These are phyloP conservation scores for Empis stercorea DNA, from an alignment of 2,888 invertebrate species.

Conservation along the genomic window DNA sequence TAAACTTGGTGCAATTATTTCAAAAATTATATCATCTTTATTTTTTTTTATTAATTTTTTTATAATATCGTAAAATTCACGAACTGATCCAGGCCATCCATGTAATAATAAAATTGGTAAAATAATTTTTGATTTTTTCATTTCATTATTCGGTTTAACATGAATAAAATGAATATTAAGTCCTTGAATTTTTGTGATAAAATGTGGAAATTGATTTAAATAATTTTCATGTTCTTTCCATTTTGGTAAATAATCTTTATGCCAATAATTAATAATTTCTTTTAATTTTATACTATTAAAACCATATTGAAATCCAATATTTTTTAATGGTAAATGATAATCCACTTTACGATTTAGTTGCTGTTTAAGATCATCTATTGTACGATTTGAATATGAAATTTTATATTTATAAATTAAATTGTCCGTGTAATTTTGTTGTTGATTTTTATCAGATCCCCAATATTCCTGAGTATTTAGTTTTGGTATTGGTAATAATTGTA, in stretches of 20 bases:
- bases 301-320: conserved; percentile 64
- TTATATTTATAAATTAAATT: conserved; percentile 4
- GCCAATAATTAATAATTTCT: conserved; percentile 65
- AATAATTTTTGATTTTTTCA: conserved; percentile 36
- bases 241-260: conserved; percentile 50
- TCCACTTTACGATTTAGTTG: conserved; percentile 44
- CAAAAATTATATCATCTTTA: conserved; percentile 48
- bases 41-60: conserved; percentile 46
- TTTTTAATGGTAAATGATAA: conserved; percentile 48
- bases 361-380: conserved; percentile 45
- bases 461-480: conserved; percentile 25
- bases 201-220: conserved; percentile 66
- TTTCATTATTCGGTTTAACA: conserved; percentile 36
- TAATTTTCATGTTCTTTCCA: conserved; percentile 53
- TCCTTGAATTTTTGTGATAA: conserved; percentile 58
- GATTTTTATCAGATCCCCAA: conserved; percentile 32
- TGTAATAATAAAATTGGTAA: conserved; percentile 61
- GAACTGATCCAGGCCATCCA: conserved; percentile 76
- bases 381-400: conserved; percentile 20
- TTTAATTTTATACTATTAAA: conserved; percentile 57
- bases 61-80: conserved; percentile 66
- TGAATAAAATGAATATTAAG: conserved; percentile 62
- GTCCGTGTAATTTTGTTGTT: conserved; percentile 26
- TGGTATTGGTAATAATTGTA: conserved; percentile 17
- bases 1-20: conserved; percentile 53